Evolutionary conservation across 1,140 invertebrate species (phyloP).

Genomic region (Leptinotarsa defecta): DNA sequence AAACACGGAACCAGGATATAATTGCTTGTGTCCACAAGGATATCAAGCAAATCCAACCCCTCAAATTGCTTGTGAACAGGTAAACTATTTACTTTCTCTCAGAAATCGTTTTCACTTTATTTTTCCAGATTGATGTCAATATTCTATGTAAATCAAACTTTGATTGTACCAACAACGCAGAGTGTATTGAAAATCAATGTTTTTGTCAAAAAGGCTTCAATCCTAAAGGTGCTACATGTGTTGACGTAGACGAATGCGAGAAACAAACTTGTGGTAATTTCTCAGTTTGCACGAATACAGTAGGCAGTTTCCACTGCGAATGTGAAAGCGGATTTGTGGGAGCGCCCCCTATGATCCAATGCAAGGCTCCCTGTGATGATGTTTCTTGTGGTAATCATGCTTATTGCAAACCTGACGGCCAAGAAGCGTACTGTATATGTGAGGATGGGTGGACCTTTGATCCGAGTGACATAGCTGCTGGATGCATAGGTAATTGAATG

Average conservation of each 20-base stretch:
- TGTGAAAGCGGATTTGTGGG: constrained; percentile 86
- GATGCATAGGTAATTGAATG: constrained; percentile 71
- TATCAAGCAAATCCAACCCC: constrained; percentile 81
- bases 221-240: constrained; percentile 75
- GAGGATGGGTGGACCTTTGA: constrained; percentile 93
- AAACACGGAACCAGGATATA: constrained; percentile 84
- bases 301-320: constrained; percentile 84
- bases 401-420: constrained; percentile 84
- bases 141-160: constrained; percentile 86
- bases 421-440: constrained; percentile 90
- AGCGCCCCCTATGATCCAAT: constrained; percentile 75
- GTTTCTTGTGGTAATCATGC: constrained; percentile 87
- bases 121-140: constrained; percentile 76
- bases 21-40: constrained; percentile 86
- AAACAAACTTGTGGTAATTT: constrained; percentile 76
- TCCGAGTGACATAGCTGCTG: constrained; percentile 83
- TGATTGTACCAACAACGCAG: constrained; percentile 90
- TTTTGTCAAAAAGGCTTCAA: constrained; percentile 89
- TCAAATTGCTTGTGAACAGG: constrained; percentile 84
- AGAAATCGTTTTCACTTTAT: neutral
- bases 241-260: constrained; percentile 85
- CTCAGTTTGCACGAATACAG: constrained; percentile 80
- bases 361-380: constrained; percentile 90
- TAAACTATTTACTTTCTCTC: constrained; percentile 49
- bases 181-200: constrained; percentile 86